Conservation (phyloP, 2,113 vertebrate genomes). For the Eidolon helvum region DNA sequence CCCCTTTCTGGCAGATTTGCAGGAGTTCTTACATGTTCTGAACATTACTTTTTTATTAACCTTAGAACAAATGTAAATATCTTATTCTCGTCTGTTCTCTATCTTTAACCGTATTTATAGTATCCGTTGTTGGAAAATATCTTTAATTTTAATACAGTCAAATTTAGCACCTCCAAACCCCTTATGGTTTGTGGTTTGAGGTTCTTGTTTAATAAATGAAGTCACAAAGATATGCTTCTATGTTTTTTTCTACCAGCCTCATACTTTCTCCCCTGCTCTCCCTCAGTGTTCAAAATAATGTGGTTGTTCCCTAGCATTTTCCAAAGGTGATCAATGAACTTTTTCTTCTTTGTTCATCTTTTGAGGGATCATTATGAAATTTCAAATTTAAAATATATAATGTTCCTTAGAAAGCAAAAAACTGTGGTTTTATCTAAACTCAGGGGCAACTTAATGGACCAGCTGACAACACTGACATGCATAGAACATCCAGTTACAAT, state of each 20-base stretch:
- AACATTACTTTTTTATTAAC: neutral
- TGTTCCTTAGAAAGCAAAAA: neutral
- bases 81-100: neutral
- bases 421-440: neutral
- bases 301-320: neutral
- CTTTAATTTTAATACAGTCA: neutral
- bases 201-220: slow-evolving; percentile 4
- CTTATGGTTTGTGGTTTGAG: neutral
- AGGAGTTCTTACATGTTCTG: neutral
- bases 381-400: neutral
- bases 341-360: neutral
- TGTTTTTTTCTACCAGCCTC: neutral
- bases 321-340: neutral
- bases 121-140: neutral
- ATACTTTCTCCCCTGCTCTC: neutral
- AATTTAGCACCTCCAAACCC: neutral
- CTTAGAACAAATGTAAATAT: neutral
- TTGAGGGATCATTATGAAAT: neutral
- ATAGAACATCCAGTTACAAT: neutral
- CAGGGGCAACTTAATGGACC: neutral
- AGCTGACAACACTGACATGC: neutral
- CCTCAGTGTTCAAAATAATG: neutral
- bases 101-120: neutral
- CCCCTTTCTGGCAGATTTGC: neutral
- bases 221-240: neutral